phyloP scores from a whole-genome alignment of 2,888 invertebrate species.

The Macrosiphum euphorbiae region DNA sequence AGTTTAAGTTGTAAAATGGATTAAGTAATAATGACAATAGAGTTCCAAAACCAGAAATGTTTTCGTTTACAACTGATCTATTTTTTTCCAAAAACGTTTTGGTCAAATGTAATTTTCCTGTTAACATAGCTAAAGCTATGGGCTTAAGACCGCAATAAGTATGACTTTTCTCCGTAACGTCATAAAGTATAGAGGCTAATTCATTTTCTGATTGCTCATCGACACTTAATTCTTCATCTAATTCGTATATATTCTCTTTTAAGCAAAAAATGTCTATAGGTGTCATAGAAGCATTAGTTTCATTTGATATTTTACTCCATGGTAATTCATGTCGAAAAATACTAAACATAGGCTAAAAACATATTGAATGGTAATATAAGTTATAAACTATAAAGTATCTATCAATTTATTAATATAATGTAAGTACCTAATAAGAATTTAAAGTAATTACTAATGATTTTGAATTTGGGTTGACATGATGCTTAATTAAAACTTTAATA shows the following conservation, averaged over 20 bases:
- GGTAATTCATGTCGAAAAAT: conserved; percentile 39
- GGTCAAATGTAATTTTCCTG: conserved; percentile 43
- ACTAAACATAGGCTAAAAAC: conserved; percentile 28
- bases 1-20: conserved; percentile 38
- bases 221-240: neutral
- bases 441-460: conserved; percentile 31
- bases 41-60: conserved; percentile 35
- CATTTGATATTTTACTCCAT: conserved; percentile 12
- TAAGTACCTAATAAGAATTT: neutral
- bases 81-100: conserved; percentile 20
- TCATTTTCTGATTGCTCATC: conserved; percentile 20
- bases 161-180: conserved; percentile 31
- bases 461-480: conserved; percentile 35
- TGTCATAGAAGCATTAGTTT: conserved; percentile 13
- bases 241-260: conserved; percentile 35
- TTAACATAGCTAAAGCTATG: conserved; percentile 47
- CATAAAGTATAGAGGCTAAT: conserved; percentile 40
- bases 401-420: neutral
- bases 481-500: conserved; percentile 42
- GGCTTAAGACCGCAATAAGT: conserved; percentile 44
- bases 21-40: conserved; percentile 39
- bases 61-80: conserved; percentile 16
- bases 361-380: neutral
- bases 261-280: conserved; percentile 52
- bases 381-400: neutral